A percentile compares a stretch with the other conserved stretches of the same genome.
Evolutionary conservation across 2,888 invertebrate species (phyloP).

Genomic region (Busseola fusca): DNA sequence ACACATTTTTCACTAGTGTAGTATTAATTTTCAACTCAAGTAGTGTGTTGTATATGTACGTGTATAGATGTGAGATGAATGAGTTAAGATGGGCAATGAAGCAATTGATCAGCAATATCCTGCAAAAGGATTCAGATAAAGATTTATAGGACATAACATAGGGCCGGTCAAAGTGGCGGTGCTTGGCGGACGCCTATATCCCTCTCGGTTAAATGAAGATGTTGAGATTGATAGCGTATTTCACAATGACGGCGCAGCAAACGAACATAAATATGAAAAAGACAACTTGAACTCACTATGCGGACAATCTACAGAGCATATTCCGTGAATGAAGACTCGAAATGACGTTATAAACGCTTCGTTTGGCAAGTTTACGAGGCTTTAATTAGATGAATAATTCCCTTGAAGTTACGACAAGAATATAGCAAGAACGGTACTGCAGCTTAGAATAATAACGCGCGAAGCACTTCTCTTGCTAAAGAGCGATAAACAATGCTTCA

Average conservation of each 20-base stretch:
- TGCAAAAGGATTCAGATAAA: not conserved
- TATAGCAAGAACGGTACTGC: slow-evolving; percentile 18
- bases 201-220: not conserved
- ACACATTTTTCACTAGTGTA: not conserved
- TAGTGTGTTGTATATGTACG: too few species aligned
- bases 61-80: too few species aligned
- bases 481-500: slow-evolving; percentile 51
- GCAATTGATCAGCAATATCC: not conserved
- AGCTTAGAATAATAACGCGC: slow-evolving; percentile 27
- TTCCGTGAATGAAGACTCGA: slow-evolving; percentile 35
- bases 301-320: slow-evolving; percentile 3
- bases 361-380: slow-evolving; percentile 31
- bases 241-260: not conserved
- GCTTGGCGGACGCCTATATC: not conserved
- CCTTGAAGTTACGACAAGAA: slow-evolving; percentile 39
- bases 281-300: slow-evolving; percentile 13
- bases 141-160: not conserved
- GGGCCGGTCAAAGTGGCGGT: not conserved
- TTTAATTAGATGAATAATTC: slow-evolving; percentile 46
- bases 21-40: too few species aligned
- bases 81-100: not conserved
- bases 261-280: slow-evolving; percentile 7
- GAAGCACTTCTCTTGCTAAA: slow-evolving; percentile 24
- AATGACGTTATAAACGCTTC: slow-evolving; percentile 33
- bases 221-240: not conserved